Percentiles rank a stretch among this genome's conserved stretches.
Conservation (phyloP, 2,888 invertebrate genomes). For the Druceiella hillmani region DNA sequence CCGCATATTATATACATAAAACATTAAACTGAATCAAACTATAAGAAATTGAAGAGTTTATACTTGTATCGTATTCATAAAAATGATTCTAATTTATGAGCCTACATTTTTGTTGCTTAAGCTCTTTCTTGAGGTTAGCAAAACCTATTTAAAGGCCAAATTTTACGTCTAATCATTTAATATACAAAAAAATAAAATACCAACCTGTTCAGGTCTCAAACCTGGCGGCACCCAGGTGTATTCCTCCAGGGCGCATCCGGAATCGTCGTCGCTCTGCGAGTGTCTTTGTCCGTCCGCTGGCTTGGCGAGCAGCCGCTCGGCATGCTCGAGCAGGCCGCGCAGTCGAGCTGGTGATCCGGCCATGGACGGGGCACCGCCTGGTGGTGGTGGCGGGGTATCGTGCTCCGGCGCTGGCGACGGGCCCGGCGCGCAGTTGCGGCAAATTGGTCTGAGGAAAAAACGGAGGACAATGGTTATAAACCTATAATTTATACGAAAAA, state of each 20-base stretch:
- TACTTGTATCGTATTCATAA: no score
- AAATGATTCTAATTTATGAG: no score
- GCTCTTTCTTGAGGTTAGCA: no score
- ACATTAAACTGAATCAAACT: no score
- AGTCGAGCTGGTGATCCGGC: slow-evolving; percentile 35
- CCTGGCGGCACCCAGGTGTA: slow-evolving; percentile 98
- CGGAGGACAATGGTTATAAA: slow-evolving; percentile 24
- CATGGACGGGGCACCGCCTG: slow-evolving; percentile 30
- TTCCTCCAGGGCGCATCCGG: slow-evolving; percentile 95
- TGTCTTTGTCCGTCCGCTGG: slow-evolving; percentile 73
- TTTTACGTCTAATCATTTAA: no score
- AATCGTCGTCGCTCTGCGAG: slow-evolving; percentile 95
- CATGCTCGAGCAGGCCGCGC: slow-evolving; percentile 43
- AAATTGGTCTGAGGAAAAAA: slow-evolving; percentile 67
- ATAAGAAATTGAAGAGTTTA: no score
- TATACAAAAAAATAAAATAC: slow-evolving; percentile 16
- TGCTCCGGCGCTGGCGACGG: slow-evolving; percentile 43
- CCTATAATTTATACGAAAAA: no score
- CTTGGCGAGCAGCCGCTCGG: slow-evolving; percentile 56
- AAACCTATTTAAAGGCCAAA: no score
- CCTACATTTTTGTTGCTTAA: no score
- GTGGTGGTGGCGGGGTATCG: slow-evolving; percentile 35
- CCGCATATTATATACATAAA: no score
- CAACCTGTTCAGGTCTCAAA: slow-evolving; percentile 92
- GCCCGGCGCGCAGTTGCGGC: slow-evolving; percentile 67